Evolutionary conservation across 2,113 vertebrate genomes (phyloP).

Genomic region (Oreochromis tanganicae): DNA sequence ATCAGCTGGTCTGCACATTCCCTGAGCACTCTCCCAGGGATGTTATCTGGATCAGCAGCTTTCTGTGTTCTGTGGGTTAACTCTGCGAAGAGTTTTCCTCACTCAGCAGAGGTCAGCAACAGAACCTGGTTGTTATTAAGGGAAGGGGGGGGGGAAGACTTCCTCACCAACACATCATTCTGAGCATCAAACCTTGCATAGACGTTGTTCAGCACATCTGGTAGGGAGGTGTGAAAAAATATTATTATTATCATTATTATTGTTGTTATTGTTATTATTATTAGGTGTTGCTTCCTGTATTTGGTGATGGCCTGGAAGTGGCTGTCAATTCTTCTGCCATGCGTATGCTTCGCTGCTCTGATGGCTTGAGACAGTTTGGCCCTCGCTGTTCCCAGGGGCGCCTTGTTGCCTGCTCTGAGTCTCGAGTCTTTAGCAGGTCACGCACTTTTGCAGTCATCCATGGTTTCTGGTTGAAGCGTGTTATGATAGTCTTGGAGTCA

Average conservation of each 20-base stretch:
- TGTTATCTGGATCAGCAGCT: neutral
- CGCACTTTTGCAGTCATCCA: neutral
- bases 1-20: too few species aligned
- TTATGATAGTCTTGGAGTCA: too few species aligned
- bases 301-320: neutral
- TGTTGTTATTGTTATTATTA: neutral
- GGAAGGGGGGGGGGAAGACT: neutral
- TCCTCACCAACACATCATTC: neutral
- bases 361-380: neutral
- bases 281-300: neutral
- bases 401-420: neutral
- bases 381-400: neutral
- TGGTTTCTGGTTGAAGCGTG: neutral
- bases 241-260: neutral
- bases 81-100: fast-evolving
- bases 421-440: neutral
- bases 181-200: neutral
- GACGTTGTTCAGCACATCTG: neutral
- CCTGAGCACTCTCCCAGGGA: neutral
- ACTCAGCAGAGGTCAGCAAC: neutral
- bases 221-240: neutral
- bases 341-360: fast-evolving
- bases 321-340: neutral
- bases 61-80: neutral
- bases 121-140: neutral